Evolutionary conservation across 1,140 invertebrate species (phyloP).

Genomic region (Solen grandis): DNA sequence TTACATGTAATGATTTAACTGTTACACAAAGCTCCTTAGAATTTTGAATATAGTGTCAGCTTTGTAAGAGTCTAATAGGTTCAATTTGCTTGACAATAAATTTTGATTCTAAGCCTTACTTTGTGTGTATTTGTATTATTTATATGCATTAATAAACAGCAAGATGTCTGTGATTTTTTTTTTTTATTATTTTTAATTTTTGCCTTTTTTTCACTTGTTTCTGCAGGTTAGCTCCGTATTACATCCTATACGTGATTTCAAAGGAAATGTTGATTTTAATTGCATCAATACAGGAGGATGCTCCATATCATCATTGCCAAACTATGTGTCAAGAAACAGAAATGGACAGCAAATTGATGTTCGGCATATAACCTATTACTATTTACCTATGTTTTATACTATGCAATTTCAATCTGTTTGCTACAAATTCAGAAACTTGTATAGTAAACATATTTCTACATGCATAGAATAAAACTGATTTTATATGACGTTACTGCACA

Average conservation of each 20-base stretch:
- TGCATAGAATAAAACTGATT: too few relatives aligned
- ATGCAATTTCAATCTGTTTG: too few relatives aligned
- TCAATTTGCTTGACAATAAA: neutral
- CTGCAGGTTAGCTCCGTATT: neutral
- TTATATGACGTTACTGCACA: too few relatives aligned
- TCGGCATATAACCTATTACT: neutral
- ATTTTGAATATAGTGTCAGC: neutral
- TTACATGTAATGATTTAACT: neutral
- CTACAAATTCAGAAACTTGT: too few relatives aligned
- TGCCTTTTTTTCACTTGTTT: neutral
- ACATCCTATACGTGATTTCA: neutral
- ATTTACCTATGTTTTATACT: too few relatives aligned
- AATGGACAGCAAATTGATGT: neutral
- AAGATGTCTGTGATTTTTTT: neutral
- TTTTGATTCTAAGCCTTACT: neutral
- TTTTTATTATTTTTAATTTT: neutral
- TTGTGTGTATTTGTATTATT: neutral
- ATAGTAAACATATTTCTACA: too few relatives aligned
- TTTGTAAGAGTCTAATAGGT: neutral
- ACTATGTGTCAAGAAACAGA: neutral
- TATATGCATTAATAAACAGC: neutral
- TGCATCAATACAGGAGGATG: neutral
- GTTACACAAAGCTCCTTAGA: neutral
- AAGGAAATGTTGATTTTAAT: neutral
- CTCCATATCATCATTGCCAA: neutral